Evolutionary conservation across 1,140 invertebrate species (phyloP), one percentile per base, ranked within the genome.

Genomic region (Idris sp.): DNA sequence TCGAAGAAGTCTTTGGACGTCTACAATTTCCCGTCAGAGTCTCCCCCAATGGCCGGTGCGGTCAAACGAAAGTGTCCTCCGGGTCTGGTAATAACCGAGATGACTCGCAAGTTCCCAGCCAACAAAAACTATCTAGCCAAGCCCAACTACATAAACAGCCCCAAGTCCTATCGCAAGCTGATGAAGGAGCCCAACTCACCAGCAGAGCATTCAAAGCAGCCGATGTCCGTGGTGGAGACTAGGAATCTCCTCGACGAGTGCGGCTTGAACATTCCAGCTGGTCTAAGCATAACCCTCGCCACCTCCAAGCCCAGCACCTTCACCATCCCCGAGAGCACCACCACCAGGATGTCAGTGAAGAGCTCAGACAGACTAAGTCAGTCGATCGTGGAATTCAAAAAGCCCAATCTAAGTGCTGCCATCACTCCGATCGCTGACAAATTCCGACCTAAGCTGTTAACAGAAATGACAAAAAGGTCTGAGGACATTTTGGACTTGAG

Each of bases 51-150:
- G 0, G 25, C 78, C 0, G 84, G 84, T 13, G 83, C 84, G 0
- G 79, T 85, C 0, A 86, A 86, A 18, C 67, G 84, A 7, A 86
- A 85, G 15, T 85, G 83, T 31, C 84, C 84, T 0, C 84, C 84
- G 0, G 84, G 84, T 14, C 22, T 85, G 2, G 77, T 84, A 0
- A 84, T 85, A n/a, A 79, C 74, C 1, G 83, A 85, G 2, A 5
- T 81, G n/a, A 35, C 69, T 22, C 19, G 78, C 14, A 74, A 65
- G 2, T 40, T 26, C 14, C 7, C 46, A 2, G 16, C 18, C 3
- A 35, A 36, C 13, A 62, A 56, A 53, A 35, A 44, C 1, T 6
- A 53, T 4, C 62, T 41, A 18, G 1, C 13, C 1, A 51, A 56
- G 7, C 8, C 61, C 5, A 43, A 61, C 16, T 54, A 30, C 7